A percentile compares a stretch with the other conserved stretches of the same genome.
phyloP scores from a whole-genome alignment of 2,888 invertebrate genomes.

The Gymnocheta viridis region DNA sequence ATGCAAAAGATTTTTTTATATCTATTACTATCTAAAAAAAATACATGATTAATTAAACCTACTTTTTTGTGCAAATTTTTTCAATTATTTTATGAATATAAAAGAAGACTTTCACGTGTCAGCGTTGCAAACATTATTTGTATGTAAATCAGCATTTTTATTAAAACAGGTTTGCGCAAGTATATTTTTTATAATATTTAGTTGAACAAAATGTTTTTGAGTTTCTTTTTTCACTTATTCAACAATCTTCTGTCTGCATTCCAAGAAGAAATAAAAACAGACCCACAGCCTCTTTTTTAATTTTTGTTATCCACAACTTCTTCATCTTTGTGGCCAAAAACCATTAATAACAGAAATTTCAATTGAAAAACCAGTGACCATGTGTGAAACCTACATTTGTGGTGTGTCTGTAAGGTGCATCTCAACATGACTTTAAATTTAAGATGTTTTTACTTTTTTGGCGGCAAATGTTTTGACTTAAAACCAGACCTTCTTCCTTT shows the following conservation, averaged over 20 bases:
- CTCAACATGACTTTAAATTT: slow-evolving; percentile 6
- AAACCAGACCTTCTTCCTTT: slow-evolving; percentile 29
- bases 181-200: not conserved
- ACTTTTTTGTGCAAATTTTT: not conserved
- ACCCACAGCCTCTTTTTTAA: not conserved
- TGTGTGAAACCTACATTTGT: not conserved
- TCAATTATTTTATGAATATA: slow-evolving; percentile 5
- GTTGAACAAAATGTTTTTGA: not conserved
- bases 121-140: not conserved
- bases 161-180: slow-evolving; percentile 17
- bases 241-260: slow-evolving; percentile 24
- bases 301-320: not conserved
- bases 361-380: not conserved
- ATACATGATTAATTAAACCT: not conserved
- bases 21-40: not conserved
- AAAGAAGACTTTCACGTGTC: slow-evolving; percentile 22
- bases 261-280: slow-evolving; percentile 1
- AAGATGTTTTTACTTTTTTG: slow-evolving; percentile 10
- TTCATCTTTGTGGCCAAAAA: slow-evolving; percentile 26
- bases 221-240: not conserved
- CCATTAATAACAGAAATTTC: slow-evolving; percentile 32
- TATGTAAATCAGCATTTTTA: not conserved
- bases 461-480: not conserved
- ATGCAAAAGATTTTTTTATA: too few relatives aligned
- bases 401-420: slow-evolving; percentile 22